These are phyloP conservation scores for Dreissena rostriformis DNA, from an alignment of 1,140 invertebrate genomes.

Conservation along the genomic window DNA sequence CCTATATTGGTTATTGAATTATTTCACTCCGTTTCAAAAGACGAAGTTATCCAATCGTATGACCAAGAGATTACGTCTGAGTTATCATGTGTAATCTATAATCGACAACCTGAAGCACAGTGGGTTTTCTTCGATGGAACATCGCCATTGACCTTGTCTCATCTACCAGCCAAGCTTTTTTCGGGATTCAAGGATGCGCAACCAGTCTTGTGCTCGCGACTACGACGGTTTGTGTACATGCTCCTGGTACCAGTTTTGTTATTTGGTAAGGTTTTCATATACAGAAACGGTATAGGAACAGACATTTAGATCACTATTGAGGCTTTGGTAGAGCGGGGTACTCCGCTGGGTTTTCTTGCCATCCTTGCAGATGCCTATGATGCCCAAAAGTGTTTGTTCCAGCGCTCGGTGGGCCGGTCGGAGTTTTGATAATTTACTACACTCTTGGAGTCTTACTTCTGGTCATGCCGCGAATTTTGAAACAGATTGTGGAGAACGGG, in stretches of 20 bases:
- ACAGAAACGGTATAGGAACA: neutral
- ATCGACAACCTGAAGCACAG: neutral
- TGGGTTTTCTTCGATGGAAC: constrained; percentile 37
- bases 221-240: constrained; percentile 18
- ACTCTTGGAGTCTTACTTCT: constrained; percentile 11
- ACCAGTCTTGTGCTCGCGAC: constrained; percentile 11
- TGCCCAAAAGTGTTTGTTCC: constrained; percentile 33
- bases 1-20: constrained; percentile 30
- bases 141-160: neutral
- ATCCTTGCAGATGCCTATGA: constrained; percentile 5
- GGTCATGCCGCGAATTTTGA: constrained; percentile 28
- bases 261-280: constrained; percentile 20
- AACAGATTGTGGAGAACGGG: constrained; percentile 34
- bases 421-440: constrained; percentile 25
- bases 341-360: constrained; percentile 35
- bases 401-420: constrained; percentile 26
- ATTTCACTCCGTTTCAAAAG: constrained; percentile 10
- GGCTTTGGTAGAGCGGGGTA: constrained; percentile 9
- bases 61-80: neutral
- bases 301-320: neutral
- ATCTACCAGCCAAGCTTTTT: neutral
- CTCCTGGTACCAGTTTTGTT: constrained; percentile 10
- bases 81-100: too few relatives aligned
- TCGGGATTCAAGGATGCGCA: neutral
- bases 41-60: neutral